phyloP scores from a whole-genome alignment of 92 coral and sea anemone genomes.

The Pocillopora meandrina region DNA sequence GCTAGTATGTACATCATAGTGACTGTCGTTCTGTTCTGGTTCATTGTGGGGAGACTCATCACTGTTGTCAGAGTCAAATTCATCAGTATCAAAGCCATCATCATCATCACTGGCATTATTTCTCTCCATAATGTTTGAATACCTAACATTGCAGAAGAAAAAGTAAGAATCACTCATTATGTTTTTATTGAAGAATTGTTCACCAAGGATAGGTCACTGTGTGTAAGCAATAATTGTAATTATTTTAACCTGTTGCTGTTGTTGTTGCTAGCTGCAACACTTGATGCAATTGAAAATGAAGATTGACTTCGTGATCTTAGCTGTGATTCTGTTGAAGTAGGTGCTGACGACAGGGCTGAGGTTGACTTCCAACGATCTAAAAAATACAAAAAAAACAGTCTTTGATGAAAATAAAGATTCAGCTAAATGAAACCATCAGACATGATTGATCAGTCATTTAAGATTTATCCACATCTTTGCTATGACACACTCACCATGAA shows the following conservation, averaged over 20 bases:
- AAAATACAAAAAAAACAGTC: background rate
- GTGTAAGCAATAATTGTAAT: background rate
- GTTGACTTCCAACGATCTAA: constrained; percentile 63
- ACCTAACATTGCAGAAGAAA: constrained; percentile 7
- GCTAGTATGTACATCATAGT: background rate
- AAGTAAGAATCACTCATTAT: no score
- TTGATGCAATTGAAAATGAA: constrained; percentile 41
- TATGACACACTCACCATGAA: constrained; percentile 19
- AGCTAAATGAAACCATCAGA: background rate
- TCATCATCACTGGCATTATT: constrained; percentile 31
- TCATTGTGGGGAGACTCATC: constrained; percentile 56
- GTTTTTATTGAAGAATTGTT: no score
- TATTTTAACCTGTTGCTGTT: background rate
- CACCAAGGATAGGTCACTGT: no score
- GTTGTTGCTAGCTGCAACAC: background rate
- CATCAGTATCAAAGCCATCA: constrained; percentile 83
- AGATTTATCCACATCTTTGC: background rate
- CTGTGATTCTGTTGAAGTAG: constrained; percentile 6
- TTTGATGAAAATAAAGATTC: background rate
- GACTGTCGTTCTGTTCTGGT: background rate
- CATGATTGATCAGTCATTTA: background rate
- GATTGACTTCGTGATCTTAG: constrained; percentile 60
- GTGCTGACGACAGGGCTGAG: constrained; percentile 43
- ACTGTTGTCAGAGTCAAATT: constrained; percentile 76
- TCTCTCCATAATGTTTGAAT: constrained; percentile 53